Conservation (phyloP, 2,888 invertebrate species). For the Agrilus mali region DNA sequence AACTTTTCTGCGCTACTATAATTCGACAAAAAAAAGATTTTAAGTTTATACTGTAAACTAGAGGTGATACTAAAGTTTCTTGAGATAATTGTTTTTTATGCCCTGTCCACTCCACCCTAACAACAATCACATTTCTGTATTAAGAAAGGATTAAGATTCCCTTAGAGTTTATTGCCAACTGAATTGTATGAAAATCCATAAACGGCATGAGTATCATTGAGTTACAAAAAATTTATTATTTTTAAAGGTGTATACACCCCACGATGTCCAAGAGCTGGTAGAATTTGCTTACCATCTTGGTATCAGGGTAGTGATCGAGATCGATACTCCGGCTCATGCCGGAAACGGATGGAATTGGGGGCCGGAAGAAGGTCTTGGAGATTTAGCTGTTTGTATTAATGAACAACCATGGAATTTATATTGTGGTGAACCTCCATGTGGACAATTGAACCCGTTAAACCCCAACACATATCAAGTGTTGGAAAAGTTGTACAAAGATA, state of each 20-base stretch:
- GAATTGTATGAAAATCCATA: too few relatives aligned
- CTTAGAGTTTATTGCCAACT: too few relatives aligned
- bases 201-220: too few relatives aligned
- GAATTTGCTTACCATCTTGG: constrained; percentile 71
- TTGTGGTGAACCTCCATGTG: constrained; percentile 79
- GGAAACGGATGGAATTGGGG: constrained; percentile 83
- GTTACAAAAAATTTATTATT: constrained; percentile 25
- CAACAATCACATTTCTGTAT: too few relatives aligned
- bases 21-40: too few relatives aligned
- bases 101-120: too few relatives aligned
- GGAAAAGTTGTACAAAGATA: constrained; percentile 61
- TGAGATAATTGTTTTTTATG: too few relatives aligned
- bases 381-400: constrained; percentile 69
- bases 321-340: constrained; percentile 84
- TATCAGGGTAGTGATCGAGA: constrained; percentile 75
- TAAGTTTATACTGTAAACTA: too few relatives aligned
- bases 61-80: too few relatives aligned
- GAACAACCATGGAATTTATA: constrained; percentile 68
- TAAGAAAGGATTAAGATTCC: too few relatives aligned
- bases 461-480: constrained; percentile 62
- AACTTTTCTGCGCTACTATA: too few relatives aligned
- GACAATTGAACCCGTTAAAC: constrained; percentile 72
- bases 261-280: constrained; percentile 59
- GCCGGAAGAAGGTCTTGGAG: constrained; percentile 58
- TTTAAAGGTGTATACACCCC: constrained; percentile 42